phyloP scores from a whole-genome alignment of 2,113 vertebrate species.

The Urocitellus parryii region DNA sequence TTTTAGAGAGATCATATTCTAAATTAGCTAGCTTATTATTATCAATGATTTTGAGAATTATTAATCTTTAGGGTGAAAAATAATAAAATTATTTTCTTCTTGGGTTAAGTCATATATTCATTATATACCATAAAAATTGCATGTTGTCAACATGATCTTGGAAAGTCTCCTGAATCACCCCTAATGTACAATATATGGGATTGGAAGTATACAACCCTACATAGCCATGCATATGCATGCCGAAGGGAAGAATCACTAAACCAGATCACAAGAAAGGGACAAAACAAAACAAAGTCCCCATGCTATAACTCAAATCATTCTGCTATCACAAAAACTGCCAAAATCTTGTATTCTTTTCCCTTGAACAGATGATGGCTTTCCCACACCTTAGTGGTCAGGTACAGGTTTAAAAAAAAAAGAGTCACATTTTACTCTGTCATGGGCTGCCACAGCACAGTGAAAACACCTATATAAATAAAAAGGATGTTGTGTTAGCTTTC shows the following conservation, averaged over 20 bases:
- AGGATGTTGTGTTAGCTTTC: not conserved
- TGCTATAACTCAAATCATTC: not conserved
- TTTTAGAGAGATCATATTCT: not conserved
- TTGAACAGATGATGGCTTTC: not conserved
- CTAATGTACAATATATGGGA: not conserved
- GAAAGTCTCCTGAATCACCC: not conserved
- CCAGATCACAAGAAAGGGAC: not conserved
- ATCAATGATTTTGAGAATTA: constrained; percentile 2
- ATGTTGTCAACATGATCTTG: constrained; percentile 11
- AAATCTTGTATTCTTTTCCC: not conserved
- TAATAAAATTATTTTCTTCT: not conserved
- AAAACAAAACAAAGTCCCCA: not conserved
- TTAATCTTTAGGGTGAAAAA: not conserved
- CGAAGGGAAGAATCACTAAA: not conserved
- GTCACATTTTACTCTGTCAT: not conserved
- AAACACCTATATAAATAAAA: constrained; percentile 22
- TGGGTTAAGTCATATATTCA: not conserved
- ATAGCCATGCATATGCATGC: not conserved
- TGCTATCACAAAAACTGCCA: not conserved
- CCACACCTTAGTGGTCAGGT: not conserved
- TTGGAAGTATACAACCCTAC: not conserved
- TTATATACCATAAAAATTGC: not conserved
- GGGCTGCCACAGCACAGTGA: not conserved
- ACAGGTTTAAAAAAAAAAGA: not conserved
- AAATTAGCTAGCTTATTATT: not conserved